These are phyloP conservation scores for Lateolabrax maculatus DNA, from an alignment of 2,797 vertebrate species.

Conservation along the genomic window DNA sequence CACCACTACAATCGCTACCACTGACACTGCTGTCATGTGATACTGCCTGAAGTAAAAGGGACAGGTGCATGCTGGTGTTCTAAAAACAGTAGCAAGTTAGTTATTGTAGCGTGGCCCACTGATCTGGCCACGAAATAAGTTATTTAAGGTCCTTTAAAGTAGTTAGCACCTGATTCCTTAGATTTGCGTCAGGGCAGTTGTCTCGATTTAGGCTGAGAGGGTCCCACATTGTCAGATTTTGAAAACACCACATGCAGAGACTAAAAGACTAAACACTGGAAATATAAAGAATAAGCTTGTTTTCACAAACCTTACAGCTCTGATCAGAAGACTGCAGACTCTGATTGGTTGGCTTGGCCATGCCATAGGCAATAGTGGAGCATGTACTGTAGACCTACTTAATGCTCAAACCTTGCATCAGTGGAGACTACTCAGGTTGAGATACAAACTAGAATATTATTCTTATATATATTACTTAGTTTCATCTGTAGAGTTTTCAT, in stretches of 20 bases:
- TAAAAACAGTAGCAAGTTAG: too few species aligned
- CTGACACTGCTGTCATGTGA: background rate
- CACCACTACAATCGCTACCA: background rate
- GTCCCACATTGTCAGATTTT: too few species aligned
- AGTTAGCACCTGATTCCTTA: too few species aligned
- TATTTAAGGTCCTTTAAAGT: background rate
- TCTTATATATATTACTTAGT: too few species aligned
- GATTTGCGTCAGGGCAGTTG: background rate
- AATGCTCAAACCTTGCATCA: background rate
- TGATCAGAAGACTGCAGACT: background rate
- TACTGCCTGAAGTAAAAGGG: background rate
- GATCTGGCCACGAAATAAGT: background rate
- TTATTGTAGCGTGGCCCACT: background rate
- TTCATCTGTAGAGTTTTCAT: background rate
- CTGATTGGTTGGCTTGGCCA: background rate
- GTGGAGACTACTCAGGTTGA: slow-evolving; percentile 8
- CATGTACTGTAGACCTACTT: background rate
- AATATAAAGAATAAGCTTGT: background rate
- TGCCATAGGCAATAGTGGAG: background rate
- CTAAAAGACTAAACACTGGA: background rate
- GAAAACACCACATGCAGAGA: background rate
- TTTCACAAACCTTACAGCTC: background rate
- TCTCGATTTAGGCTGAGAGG: background rate
- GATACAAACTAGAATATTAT: background rate
- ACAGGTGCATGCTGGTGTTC: too few species aligned